Evolutionary conservation across 2,888 invertebrate genomes (phyloP), one percentile per base, ranked within the genome.

Genomic region (Nezara viridula): DNA sequence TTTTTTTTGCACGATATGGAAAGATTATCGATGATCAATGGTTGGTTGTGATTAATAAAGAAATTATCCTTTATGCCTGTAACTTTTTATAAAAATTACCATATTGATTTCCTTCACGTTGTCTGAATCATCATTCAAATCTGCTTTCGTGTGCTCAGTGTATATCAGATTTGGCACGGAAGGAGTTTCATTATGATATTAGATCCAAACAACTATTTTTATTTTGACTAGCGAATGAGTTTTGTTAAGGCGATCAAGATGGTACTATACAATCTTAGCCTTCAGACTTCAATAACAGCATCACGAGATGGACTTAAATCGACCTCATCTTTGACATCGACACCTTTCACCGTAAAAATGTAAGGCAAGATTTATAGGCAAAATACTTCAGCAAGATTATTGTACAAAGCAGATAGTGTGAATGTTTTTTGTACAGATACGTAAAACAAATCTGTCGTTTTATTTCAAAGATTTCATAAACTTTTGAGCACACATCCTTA

Each of bases 131-230:
- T 60, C 16, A 37, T 73, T 37, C 66, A 73, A 37, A 73, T 37
- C 32, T 37, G 6, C 10, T 73, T 27, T 37, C 66, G 66, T 21
- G 32, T 73, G 32, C 66, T 37, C 14, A 37, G 14, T 73, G 16
- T 37, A 73, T 37, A 73, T 73, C 66, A 73, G 66, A 73, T 73
- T 73, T 73, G 66, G 37, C 66, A 73, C 66, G 66, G 37, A 73
- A 73, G 66, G 66, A 37, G 66, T 37, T 73, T 32, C 66, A 73
- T 73, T 73, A 73, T 37, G 66, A 6, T 16, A 73, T 73, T 73
- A 32, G 66, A 37, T 24, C 19, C 21, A 37, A 21, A 60, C 19
- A 37, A 14, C 32, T 21, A 37, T 37, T 37, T 73, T 21, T 21
- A 19, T 73, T 73, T 2, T 37, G 32, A 32, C 16, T 12, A 16